Base-by-base conservation (phyloP, 2,113 vertebrate genomes). In the Tichodroma muraria region DNA sequence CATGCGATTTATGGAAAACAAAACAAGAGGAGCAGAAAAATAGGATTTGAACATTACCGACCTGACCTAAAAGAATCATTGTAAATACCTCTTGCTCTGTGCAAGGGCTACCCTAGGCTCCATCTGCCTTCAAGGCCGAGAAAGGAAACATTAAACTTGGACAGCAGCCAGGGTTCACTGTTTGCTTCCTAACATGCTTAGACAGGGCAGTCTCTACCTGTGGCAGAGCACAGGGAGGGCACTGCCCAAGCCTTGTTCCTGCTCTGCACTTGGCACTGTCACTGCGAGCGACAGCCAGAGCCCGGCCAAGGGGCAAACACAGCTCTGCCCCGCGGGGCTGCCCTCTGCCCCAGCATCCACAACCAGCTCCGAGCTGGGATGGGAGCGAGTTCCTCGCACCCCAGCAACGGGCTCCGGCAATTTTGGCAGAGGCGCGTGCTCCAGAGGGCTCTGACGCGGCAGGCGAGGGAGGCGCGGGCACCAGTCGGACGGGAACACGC, bases 71-170 rank as follows among this genome's bases (percentile, higher is more conserved):
- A 92, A 83, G 79, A 80, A 91, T 83, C 91, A 72, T 75, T 93
- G 78, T 42, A 83, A 93, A 94, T 72, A 61, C 65, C 92, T 95
- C 68, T 64, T 52, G 72, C 89, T 85, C 91, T 54, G 61, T 24
- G 64, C 71, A 91, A 93, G 69, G 88, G 80, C 90, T 93, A 90
- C 82, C 71, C 90, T 90, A 68, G 88, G 80, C 92, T 96, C 85
- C 90, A 90, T 94, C 94, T 94, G 94, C 92, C 94, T 95, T 52
- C 82, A 84, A 95, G 94, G 94, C 95, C 21, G 45, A 93, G 95
- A 91, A 96, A 96, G 88, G 94, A 96, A 97, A 93, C 89, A 64
- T 16, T 83, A 31, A 80, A 93, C 82, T 95, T 93, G 83, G 94
- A 45, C 53, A 31, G 89, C 64, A 22, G 93, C 92, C 88, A 92